These are phyloP conservation scores for Diadegma fenestrale DNA, from an alignment of 2,888 invertebrate species.

Conservation along the genomic window DNA sequence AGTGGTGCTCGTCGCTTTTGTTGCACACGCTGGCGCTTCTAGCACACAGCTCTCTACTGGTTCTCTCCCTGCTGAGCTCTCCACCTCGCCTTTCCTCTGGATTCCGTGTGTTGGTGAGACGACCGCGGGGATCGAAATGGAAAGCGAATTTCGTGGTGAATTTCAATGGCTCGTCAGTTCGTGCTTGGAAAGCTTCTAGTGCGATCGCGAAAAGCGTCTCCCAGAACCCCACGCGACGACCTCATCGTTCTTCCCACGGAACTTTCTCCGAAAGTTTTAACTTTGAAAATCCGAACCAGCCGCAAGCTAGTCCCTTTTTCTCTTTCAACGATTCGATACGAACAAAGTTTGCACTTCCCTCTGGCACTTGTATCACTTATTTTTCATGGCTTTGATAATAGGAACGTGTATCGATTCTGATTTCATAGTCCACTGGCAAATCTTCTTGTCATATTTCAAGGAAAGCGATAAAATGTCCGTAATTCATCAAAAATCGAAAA, in stretches of 20 bases:
- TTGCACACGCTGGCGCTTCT: constrained; percentile 45
- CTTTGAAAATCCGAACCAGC: constrained; percentile 43
- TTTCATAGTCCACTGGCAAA: background rate
- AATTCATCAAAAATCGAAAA: too few relatives aligned
- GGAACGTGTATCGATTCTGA: background rate
- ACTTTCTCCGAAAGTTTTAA: constrained; percentile 54
- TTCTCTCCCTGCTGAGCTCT: constrained; percentile 3
- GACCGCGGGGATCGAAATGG: constrained; percentile 82
- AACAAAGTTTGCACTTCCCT: constrained; percentile 28
- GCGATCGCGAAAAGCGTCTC: constrained; percentile 65
- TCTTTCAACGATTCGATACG: constrained; percentile 51
- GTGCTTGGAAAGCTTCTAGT: constrained; percentile 81
- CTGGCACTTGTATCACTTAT: background rate
- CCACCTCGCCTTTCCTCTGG: constrained; percentile 11
- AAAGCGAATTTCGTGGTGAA: constrained; percentile 83
- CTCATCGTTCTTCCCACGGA: constrained; percentile 40
- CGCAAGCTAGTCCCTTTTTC: constrained; percentile 25
- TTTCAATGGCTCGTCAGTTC: constrained; percentile 82
- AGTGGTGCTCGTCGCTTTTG: constrained; percentile 54
- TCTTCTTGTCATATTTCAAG: background rate
- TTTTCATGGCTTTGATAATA: background rate
- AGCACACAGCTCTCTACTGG: constrained; percentile 22
- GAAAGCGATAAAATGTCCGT: background rate
- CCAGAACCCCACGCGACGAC: constrained; percentile 23
- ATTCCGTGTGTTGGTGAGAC: constrained; percentile 47